A percentile compares a stretch with the other conserved stretches of the same genome.
These are phyloP conservation scores for Pachypanchax playfairii DNA, from an alignment of 2,113 vertebrate species.

Conservation along the genomic window DNA sequence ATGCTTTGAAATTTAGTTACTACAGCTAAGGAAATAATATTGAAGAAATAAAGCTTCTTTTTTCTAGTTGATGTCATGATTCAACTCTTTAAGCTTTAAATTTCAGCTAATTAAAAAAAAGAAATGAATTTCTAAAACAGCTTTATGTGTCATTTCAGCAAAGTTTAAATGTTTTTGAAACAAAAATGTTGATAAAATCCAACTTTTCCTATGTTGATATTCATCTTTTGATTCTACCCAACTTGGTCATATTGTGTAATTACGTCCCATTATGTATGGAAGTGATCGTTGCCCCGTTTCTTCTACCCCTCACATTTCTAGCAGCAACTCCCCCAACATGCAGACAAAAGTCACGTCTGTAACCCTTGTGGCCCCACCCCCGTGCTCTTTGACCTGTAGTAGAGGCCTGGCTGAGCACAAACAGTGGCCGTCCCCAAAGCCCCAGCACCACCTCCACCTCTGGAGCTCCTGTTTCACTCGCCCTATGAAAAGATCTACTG, in stretches of 20 bases:
- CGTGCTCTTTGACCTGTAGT: conserved; percentile 80
- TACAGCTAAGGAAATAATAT: no score
- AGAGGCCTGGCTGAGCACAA: conserved; percentile 89
- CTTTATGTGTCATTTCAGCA: no score
- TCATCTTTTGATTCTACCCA: neutral
- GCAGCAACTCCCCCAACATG: conserved; percentile 31
- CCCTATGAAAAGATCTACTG: conserved; percentile 87
- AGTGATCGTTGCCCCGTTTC: conserved; percentile 34
- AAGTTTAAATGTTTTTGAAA: no score
- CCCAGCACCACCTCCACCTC: conserved; percentile 53
- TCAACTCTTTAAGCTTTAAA: no score
- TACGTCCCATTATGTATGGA: conserved; percentile 24
- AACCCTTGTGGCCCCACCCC: conserved; percentile 74
- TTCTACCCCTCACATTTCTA: conserved; percentile 25
- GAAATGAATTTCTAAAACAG: no score
- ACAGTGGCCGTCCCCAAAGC: conserved; percentile 80
- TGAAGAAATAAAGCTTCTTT: no score
- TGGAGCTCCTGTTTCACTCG: conserved; percentile 81
- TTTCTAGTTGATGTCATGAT: no score
- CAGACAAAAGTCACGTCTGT: conserved; percentile 76
- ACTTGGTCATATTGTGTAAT: neutral
- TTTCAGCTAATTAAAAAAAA: no score
- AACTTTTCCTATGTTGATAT: no score
- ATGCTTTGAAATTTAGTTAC: no score
- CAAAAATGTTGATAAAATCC: no score